A percentile compares a stretch with the other conserved stretches of the same genome.
These are phyloP conservation scores for Amaurobius ferox DNA, from an alignment of 2,888 invertebrate species.

Conservation along the genomic window DNA sequence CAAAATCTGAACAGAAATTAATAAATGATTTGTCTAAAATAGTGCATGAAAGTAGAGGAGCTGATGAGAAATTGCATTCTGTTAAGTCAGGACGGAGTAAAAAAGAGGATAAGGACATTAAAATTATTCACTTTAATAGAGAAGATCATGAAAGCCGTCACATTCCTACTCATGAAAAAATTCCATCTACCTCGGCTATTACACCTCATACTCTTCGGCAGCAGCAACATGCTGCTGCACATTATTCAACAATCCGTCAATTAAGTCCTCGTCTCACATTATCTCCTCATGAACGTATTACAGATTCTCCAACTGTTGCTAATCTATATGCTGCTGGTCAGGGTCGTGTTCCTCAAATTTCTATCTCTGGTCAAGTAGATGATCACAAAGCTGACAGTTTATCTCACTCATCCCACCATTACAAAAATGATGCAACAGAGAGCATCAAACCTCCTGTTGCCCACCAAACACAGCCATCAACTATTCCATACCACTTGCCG, in stretches of 20 bases:
- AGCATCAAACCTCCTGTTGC: constrained; percentile 70
- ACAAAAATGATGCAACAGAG: constrained; percentile 28
- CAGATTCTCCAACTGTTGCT: constrained; percentile 77
- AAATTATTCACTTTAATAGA: constrained; percentile 44
- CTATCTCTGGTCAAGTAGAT: constrained; percentile 50
- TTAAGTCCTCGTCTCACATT: constrained; percentile 72
- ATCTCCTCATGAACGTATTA: constrained; percentile 72
- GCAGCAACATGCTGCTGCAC: constrained; percentile 70
- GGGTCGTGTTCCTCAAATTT: constrained; percentile 23
- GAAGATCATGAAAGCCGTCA: constrained; percentile 44
- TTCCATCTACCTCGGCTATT: constrained; percentile 61
- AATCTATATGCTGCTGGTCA: constrained; percentile 75
- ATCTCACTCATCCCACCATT: constrained; percentile 35
- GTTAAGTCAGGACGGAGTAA: constrained; percentile 47
- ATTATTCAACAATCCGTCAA: constrained; percentile 72
- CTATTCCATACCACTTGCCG: constrained; percentile 54
- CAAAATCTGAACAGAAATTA: constrained; percentile 68
- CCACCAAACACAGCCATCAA: constrained; percentile 72
- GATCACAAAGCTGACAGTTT: constrained; percentile 50
- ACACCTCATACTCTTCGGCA: constrained; percentile 43
- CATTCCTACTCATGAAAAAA: constrained; percentile 34
- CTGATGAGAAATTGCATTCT: constrained; percentile 32
- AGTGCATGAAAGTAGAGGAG: constrained; percentile 40
- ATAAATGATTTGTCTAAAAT: constrained; percentile 44
- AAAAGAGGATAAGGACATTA: constrained; percentile 47